Percentiles rank a stretch among this genome's conserved stretches.
Evolutionary conservation across 2,888 invertebrate species (phyloP).

Genomic region (Syrphus vitripennis): DNA sequence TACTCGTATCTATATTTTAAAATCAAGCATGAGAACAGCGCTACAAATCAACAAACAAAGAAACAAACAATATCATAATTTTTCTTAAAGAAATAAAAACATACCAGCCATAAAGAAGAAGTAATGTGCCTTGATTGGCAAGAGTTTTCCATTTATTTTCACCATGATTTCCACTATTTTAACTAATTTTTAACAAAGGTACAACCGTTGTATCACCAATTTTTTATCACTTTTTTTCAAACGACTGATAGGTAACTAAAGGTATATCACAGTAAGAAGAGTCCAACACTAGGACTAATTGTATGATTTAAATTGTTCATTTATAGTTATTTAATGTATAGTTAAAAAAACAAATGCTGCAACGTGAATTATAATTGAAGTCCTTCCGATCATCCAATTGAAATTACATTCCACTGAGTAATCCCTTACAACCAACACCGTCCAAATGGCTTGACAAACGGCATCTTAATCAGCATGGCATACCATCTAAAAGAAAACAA

Average conservation of each 20-base stretch:
- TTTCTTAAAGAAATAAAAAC: constrained; percentile 74
- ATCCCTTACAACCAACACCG: not conserved
- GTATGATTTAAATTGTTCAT: not conserved
- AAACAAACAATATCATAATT: not conserved
- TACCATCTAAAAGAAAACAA: constrained; percentile 25
- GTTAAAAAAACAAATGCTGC: not conserved
- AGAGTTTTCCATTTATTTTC: constrained; percentile 85
- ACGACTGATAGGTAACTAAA: no score
- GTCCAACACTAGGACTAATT: not conserved
- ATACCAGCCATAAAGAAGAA: constrained; percentile 94
- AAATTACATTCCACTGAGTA: not conserved
- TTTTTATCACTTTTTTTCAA: not conserved
- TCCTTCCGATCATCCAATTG: not conserved
- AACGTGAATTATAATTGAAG: not conserved
- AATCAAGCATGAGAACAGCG: no score
- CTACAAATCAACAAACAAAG: not conserved
- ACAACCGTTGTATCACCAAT: not conserved
- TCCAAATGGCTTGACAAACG: not conserved
- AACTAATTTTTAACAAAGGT: not conserved
- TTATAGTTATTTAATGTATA: no score
- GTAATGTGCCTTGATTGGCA: constrained; percentile 93
- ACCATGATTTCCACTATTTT: constrained; percentile 81
- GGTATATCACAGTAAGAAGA: not conserved
- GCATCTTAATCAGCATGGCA: constrained; percentile 29
- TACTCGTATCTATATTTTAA: no score